Conservation (phyloP, 1,140 invertebrate species). For the Hyles euphorbiae region DNA sequence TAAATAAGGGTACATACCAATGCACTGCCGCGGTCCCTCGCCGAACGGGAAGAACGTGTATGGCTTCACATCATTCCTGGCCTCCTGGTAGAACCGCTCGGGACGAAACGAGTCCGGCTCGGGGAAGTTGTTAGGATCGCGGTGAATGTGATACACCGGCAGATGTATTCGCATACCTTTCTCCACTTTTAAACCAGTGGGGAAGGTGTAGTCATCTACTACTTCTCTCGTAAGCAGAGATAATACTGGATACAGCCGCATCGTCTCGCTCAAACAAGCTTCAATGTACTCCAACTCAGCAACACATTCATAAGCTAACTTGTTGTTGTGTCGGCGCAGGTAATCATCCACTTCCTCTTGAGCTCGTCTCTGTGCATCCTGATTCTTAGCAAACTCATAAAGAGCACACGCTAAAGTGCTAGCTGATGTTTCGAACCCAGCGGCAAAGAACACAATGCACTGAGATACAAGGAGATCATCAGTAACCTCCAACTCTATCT, state of each 20-base stretch:
- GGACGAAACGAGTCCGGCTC: constrained; percentile 75
- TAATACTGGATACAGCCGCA: constrained; percentile 48
- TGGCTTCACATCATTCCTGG: constrained; percentile 36
- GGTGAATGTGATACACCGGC: constrained; percentile 62
- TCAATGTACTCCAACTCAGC: constrained; percentile 48
- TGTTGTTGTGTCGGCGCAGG: constrained; percentile 41
- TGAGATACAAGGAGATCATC: constrained; percentile 78
- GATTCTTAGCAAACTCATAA: constrained; percentile 72
- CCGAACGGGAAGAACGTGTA: constrained; percentile 78
- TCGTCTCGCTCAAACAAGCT: constrained; percentile 34
- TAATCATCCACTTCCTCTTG: constrained; percentile 74
- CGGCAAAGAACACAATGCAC: constrained; percentile 80
- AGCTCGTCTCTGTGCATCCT: constrained; percentile 64
- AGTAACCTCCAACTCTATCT: constrained; percentile 14
- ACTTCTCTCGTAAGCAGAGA: constrained; percentile 36
- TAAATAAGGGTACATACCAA: constrained; percentile 51
- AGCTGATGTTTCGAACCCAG: constrained; percentile 74
- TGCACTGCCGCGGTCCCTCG: constrained; percentile 80
- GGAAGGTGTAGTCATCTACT: constrained; percentile 52
- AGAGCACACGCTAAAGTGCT: constrained; percentile 64
- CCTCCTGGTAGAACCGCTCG: constrained; percentile 71
- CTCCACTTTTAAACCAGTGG: constrained; percentile 33
- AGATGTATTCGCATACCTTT: constrained; percentile 38
- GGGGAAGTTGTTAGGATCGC: constrained; percentile 64
- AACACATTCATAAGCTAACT: constrained; percentile 50